phyloP scores from a whole-genome alignment of 2,888 invertebrate genomes.

The Euzophera pinguis region DNA sequence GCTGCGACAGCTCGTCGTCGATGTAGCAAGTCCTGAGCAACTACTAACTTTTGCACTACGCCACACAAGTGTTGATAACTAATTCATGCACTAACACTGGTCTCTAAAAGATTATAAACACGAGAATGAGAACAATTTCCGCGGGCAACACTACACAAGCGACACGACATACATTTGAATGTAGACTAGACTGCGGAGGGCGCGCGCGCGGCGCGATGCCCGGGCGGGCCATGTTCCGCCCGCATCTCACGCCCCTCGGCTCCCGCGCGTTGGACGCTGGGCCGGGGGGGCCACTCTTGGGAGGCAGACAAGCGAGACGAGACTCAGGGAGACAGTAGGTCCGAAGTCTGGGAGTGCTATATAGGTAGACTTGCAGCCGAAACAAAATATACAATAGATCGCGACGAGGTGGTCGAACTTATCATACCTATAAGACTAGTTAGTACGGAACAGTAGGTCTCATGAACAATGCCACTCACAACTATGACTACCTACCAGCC shows the following conservation, averaged over 20 bases:
- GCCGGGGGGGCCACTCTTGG: constrained; percentile 1
- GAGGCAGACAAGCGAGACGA: background rate
- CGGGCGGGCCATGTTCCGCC: background rate
- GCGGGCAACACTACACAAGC: background rate
- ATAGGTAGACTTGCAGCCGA: no score
- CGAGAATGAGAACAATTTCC: background rate
- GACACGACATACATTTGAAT: background rate
- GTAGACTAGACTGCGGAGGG: background rate
- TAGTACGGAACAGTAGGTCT: no score
- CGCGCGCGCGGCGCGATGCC: background rate
- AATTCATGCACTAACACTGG: constrained; percentile 5
- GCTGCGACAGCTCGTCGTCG: constrained; percentile 20
- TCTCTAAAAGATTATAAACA: background rate
- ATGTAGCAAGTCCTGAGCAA: background rate
- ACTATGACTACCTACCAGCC: no score
- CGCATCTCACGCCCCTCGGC: background rate
- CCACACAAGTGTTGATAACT: background rate
- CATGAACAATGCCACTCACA: no score
- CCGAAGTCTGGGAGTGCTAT: no score
- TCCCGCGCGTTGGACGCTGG: background rate
- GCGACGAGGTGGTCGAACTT: no score
- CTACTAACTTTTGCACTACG: background rate
- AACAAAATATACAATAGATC: no score
- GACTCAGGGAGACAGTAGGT: background rate
- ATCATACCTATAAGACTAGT: no score